Conservation (phyloP, 1,140 invertebrate genomes). For the Yoshiicerus persimilis region DNA sequence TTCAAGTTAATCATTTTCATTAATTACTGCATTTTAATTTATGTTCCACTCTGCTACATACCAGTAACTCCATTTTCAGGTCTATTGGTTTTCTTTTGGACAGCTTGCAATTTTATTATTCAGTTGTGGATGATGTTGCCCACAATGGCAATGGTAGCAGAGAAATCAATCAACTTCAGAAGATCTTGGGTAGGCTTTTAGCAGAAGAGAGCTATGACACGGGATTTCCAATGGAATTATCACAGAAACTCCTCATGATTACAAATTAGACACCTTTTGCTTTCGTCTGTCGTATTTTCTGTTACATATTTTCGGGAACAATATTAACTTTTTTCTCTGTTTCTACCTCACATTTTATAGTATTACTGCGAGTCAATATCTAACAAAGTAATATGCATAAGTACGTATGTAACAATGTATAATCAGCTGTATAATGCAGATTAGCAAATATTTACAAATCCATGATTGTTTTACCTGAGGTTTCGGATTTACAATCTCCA, state of each 20-base stretch:
- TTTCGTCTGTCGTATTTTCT: background rate
- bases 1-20: background rate
- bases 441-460: background rate
- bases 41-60: background rate
- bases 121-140: background rate
- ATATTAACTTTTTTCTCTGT: conserved; percentile 3
- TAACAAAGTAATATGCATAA: background rate
- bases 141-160: background rate
- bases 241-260: background rate
- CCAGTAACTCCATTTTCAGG: background rate
- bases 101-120: background rate
- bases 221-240: background rate
- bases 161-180: background rate
- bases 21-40: background rate
- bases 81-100: background rate
- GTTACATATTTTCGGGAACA: background rate
- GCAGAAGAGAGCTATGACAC: background rate
- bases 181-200: background rate
- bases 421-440: background rate
- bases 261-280: background rate
- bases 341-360: background rate
- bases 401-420: background rate
- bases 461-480: background rate
- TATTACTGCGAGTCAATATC: background rate
- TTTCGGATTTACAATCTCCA: background rate